Base-by-base conservation (phyloP, 2,113 vertebrate genomes). In the Connochaetes taurinus region DNA sequence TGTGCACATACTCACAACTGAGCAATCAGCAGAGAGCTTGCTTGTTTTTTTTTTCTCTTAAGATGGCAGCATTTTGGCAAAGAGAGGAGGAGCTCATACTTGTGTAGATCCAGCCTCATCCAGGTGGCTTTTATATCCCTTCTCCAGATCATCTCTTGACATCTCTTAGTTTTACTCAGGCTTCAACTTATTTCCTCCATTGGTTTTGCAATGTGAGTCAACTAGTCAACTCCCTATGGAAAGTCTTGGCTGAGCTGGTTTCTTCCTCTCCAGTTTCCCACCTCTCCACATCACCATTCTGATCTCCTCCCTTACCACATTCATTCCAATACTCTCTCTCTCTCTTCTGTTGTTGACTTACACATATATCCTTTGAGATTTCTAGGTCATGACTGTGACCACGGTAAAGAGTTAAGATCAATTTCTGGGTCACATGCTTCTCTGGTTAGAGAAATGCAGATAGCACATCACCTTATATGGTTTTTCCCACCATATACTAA, bases 391-490 rank as follows among this genome's bases (percentile, higher is more conserved):
- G 4, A 1, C n/a, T 36, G 36, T 33, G 80, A 62, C 53, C 91
- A 36, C 40, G 15, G 7, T 33, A 80, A 23, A 10, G 53, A 50
- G 23, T 52, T 1, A 5, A 76, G 85, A 45, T 47, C 45, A n/a
- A 23, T 62, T 80, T 50, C 50, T 2, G 4, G 45, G 31, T 10
- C 21, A 2, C 4, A 14, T 11, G 29, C 50, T 55, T 76, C 60
- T 15, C 1, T 8, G 0, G 64, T n/a, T 84, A 29, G 19, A 52
- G 50, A 86, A 17, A 31, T 6, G 1, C 23, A 36, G 47, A 40
- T 1, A 12, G 15, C 3, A 1, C 9, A 1, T 33, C 43, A 58
- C 50, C 74, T 12, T 7, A 10, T n/a, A 5, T 50, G 17, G 40
- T 31, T 31, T 93, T 60, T 15, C 23, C 29, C 12, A n/a, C 10